Evolutionary conservation across 2,797 vertebrate species (phyloP), one percentile per base, ranked within the genome.

Genomic region (Phalloptychus januarius): DNA sequence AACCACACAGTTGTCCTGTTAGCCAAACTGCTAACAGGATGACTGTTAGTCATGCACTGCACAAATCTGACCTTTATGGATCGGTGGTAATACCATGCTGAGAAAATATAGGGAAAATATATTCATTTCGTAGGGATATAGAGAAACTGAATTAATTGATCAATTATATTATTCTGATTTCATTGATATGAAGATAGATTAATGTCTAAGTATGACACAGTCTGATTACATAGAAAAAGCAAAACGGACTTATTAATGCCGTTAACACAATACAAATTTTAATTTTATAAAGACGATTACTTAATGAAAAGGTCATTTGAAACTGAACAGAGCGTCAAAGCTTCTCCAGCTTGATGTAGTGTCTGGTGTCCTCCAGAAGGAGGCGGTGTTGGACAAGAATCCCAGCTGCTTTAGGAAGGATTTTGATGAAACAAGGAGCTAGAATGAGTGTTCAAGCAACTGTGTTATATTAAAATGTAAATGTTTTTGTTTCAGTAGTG

Each of bases 401-500:
- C 12, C 13, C 11, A n/a, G 6, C 15, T 46, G 10, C 1, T 38
- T 7, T n/a, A 8, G 20, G 23, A 50, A 50, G 15, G 42, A 40
- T 67, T 67, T 38, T 12, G 4, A 12, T 25, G 1, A 25, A 50
- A 28, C 4, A 20, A 18, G 16, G 36, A 45, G 20, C 13, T 2
- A 56, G 10, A 58, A 33, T 71, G 7, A 33, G 45, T 20, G 8
- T 46, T 31, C 3, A 11, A n/a, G 89, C 89, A 93, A n/a, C n/a
- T n/a, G n/a, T n/a, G n/a, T n/a, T n/a, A n/a, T n/a, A n/a, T n/a
- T n/a, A n/a, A n/a, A n/a, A n/a, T n/a, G n/a, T n/a, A n/a, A n/a
- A n/a, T n/a, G n/a, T n/a, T n/a, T n/a, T n/a, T n/a, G n/a, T n/a
- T n/a, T n/a, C n/a, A 31, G 44, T 67, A 16, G 31, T 67, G 3